Evolutionary conservation across 2,797 vertebrate species (phyloP).

Genomic region (Acanthornis magna): DNA sequence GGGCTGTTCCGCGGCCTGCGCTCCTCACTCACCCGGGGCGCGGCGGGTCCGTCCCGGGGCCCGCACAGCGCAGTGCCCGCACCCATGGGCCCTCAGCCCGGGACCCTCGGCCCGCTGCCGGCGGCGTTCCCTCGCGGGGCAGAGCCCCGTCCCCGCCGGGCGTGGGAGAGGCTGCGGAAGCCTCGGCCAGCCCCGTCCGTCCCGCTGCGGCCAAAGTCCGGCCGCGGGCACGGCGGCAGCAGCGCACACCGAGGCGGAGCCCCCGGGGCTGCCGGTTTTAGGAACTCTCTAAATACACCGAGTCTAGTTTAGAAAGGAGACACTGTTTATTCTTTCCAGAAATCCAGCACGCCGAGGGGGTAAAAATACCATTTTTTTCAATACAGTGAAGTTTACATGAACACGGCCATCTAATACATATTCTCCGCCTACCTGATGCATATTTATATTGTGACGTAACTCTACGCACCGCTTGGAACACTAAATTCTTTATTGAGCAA

Average conservation of each 20-base stretch:
- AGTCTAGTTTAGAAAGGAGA: too few relatives aligned
- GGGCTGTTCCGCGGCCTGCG: neutral
- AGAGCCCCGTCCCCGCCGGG: neutral
- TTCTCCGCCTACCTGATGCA: neutral
- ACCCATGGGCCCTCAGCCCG: neutral
- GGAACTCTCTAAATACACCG: too few relatives aligned
- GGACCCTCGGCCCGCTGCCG: neutral
- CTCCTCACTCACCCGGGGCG: neutral
- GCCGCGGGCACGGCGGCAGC: neutral
- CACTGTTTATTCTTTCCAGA: neutral
- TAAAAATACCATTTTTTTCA: too few relatives aligned
- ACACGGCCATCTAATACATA: neutral
- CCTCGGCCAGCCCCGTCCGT: too few relatives aligned
- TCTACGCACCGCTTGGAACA: neutral
- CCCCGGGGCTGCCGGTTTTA: fast-evolving
- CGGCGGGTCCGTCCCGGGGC: neutral
- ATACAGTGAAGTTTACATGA: too few relatives aligned
- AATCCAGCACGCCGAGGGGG: neutral
- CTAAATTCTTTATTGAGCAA: neutral
- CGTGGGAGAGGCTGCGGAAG: fast-evolving
- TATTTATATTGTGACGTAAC: too few relatives aligned
- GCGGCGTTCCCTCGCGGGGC: neutral
- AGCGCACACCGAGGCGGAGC: neutral
- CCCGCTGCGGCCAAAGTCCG: neutral
- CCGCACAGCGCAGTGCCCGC: neutral